Conservation (phyloP, 2,888 invertebrate species). For the Microplitis deprimator region DNA sequence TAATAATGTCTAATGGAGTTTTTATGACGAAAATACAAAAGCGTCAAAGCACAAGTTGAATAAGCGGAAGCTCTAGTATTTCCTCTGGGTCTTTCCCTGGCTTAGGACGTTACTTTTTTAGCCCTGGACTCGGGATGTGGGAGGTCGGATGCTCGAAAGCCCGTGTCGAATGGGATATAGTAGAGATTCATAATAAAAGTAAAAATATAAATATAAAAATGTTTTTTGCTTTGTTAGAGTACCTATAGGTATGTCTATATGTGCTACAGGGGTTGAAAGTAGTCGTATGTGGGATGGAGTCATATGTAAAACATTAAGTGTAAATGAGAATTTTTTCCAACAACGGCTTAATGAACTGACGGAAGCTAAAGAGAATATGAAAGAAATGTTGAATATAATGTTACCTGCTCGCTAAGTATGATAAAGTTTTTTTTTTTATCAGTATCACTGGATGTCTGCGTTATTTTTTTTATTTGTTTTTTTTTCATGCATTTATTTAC, state of each 20-base stretch:
- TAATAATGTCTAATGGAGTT: conserved; percentile 13
- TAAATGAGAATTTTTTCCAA: conserved; percentile 28
- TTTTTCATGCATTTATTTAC: not conserved
- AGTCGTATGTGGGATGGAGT: not conserved
- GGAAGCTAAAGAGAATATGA: conserved; percentile 53
- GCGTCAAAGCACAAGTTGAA: conserved; percentile 14
- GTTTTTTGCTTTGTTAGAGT: not conserved
- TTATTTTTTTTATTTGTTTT: not conserved
- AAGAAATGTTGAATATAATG: conserved; percentile 65
- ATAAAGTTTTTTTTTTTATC: conserved; percentile 50
- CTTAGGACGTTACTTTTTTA: conserved; percentile 19
- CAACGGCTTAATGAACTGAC: conserved; percentile 37
- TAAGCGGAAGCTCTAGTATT: conserved; percentile 2
- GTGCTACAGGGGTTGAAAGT: not conserved
- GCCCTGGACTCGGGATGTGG: conserved; percentile 10
- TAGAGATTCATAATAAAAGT: conserved; percentile 9
- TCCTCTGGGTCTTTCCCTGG: not conserved
- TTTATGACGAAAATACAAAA: not conserved
- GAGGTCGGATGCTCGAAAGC: conserved; percentile 25
- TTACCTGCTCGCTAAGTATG: conserved; percentile 60
- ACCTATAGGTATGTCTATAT: not conserved
- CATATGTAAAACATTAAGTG: conserved; percentile 1
- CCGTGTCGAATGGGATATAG: conserved; percentile 28
- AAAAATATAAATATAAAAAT: conserved; percentile 9
- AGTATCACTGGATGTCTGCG: not conserved